Evolutionary conservation across 1,140 invertebrate species (phyloP), one percentile per base, ranked within the genome.

Genomic region (Plodia interpunctella): DNA sequence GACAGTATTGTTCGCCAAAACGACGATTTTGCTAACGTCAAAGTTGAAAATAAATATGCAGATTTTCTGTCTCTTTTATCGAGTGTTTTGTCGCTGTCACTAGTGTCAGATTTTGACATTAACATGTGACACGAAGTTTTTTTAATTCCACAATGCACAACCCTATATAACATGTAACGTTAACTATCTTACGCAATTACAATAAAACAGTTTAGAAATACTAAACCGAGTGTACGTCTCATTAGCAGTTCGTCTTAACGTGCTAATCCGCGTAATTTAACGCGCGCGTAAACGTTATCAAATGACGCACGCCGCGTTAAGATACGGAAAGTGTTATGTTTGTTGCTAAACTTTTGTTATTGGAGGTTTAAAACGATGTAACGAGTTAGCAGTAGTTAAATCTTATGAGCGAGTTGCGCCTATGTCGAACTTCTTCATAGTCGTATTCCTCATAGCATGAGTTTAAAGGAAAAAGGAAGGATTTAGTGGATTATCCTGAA

Each of bases 191-290:
- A 15, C 13, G n/a, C 51, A 53, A 53, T 53, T 53, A 53, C 21
- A 53, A 53, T 53, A 53, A 53, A 53, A 28, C 51, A 25, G 51
- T 53, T 53, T 53, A 53, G 28, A 53, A 53, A 53, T 53, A 53
- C 51, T 53, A 25, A 53, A 25, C 20, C 19, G 13, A 15, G n/a
- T n/a, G n/a, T n/a, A 9, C 51, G 55, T 63, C 69, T 68, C 69
- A 72, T 72, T 72, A 72, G 69, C 69, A 72, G 63, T 44, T 44
- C 38, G 38, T 44, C 13, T 44, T 64, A 59, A 68, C 65, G 59
- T 51, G 59, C 5, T 13, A 25, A 57, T 25, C 38, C 49, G 55
- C 56, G 57, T 64, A 60, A 63, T 21, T 63, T 64, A 54, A 70
- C 60, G 60, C 18, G 44, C 59, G 49, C 64, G 65, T 66, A 62